phyloP scores from a whole-genome alignment of 2,113 vertebrate genomes.

The Myotis yumanensis region DNA sequence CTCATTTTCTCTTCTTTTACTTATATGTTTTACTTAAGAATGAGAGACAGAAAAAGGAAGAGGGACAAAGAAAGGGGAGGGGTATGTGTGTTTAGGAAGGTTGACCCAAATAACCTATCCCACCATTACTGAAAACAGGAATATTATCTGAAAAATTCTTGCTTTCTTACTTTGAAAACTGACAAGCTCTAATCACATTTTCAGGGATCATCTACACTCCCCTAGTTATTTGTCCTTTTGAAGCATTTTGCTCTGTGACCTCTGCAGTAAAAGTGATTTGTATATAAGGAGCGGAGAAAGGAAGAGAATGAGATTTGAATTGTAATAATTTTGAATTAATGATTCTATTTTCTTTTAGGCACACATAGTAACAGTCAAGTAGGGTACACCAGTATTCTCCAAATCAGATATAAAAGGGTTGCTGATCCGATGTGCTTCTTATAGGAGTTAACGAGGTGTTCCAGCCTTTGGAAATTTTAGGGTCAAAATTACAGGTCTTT shows the following conservation, averaged over 20 bases:
- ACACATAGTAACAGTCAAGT: not conserved
- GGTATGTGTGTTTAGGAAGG: not conserved
- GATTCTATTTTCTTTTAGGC: not conserved
- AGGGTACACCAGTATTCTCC: not conserved
- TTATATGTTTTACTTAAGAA: conserved; percentile 6
- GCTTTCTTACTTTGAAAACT: conserved; percentile 34
- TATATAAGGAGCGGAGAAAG: not conserved
- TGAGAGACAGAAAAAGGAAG: not conserved
- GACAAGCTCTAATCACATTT: not conserved
- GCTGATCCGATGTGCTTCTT: not conserved
- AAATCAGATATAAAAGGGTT: not conserved
- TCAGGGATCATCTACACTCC: not conserved
- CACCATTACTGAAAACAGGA: not conserved
- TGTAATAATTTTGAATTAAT: not conserved
- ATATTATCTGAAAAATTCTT: not conserved
- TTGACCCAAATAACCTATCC: not conserved
- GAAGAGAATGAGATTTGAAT: conserved; percentile 26
- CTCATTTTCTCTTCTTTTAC: not conserved
- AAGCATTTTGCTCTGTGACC: conserved; percentile 40
- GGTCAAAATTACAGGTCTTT: not conserved
- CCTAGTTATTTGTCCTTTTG: not conserved
- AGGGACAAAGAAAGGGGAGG: too few species aligned
- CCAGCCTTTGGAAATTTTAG: not conserved
- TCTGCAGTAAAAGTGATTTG: not conserved
- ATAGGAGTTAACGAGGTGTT: not conserved